phyloP scores from a whole-genome alignment of 2,888 invertebrate species.

The Eutolmus rufibarbis region DNA sequence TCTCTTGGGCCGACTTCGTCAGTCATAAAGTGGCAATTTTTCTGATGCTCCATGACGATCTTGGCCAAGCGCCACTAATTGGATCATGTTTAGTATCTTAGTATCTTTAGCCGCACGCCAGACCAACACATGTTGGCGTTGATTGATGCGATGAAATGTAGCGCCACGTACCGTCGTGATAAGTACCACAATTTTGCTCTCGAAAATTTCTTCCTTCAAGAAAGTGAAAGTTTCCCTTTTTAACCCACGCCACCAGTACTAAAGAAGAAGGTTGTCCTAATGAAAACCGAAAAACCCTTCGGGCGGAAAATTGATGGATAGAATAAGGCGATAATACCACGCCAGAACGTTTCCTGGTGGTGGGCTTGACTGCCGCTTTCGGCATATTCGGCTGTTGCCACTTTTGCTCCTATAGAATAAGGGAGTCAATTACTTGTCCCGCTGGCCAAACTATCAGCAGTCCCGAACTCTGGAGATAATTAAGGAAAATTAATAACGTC shows the following conservation, averaged over 20 bases:
- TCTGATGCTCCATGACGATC: background rate
- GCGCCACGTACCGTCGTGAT: background rate
- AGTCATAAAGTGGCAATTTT: background rate
- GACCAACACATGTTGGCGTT: background rate
- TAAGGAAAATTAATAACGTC: slow-evolving; percentile 41
- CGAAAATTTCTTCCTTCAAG: background rate
- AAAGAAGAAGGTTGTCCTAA: background rate
- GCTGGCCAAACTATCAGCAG: slow-evolving; percentile 22
- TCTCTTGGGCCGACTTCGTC: background rate
- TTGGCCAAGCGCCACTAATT: background rate
- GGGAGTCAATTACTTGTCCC: slow-evolving; percentile 39
- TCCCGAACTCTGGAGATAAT: slow-evolving; percentile 31
- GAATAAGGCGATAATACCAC: slow-evolving; percentile 35
- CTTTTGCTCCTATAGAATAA: background rate
- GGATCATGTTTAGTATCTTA: slow-evolving; percentile 9
- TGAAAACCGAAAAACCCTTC: slow-evolving; percentile 40
- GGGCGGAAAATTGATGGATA: slow-evolving; percentile 42
- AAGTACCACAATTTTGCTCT: slow-evolving; percentile 21
- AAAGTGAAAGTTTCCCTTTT: background rate
- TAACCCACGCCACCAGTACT: background rate
- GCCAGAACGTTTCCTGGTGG: background rate
- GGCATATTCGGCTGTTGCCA: slow-evolving; percentile 16
- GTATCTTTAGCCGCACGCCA: background rate
- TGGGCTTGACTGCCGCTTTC: background rate
- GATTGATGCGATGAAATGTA: slow-evolving; percentile 19